A percentile compares a stretch with the other conserved stretches of the same genome.
Evolutionary conservation across 30 jellyfish, hydroid and myxozoan species (phyloP).

Genomic region (Aurelia coerulea): DNA sequence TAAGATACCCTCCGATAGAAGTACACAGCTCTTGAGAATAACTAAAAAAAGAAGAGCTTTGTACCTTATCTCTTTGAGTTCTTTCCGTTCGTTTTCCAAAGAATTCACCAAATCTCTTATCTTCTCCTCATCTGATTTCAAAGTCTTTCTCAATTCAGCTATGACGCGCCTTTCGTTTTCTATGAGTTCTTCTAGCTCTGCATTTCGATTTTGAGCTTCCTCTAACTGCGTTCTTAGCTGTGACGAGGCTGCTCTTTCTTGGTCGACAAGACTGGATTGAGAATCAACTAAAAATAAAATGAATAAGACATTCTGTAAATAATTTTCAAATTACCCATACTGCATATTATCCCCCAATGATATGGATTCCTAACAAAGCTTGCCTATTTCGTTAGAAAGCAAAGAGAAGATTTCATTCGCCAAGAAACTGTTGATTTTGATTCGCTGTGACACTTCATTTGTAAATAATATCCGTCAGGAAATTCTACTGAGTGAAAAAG

Average conservation of each 20-base stretch:
- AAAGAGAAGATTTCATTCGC: no score
- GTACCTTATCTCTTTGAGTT: constrained; percentile 25
- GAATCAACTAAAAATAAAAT: constrained; percentile 23
- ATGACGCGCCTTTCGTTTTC: constrained; percentile 49
- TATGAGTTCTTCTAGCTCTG: constrained; percentile 43
- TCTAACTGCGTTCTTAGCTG: constrained; percentile 58
- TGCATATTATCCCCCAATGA: no score
- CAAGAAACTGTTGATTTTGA: no score
- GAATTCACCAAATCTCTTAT: constrained; percentile 41
- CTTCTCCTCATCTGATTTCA: constrained; percentile 50
- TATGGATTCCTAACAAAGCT: no score
- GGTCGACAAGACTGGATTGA: constrained; percentile 30
- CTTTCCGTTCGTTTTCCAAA: constrained; percentile 58
- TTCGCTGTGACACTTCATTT: no score
- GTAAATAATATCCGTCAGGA: no score
- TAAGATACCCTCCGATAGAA: no score
- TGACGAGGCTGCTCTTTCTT: constrained; percentile 33
- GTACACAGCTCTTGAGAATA: no score
- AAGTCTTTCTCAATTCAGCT: constrained; percentile 16
- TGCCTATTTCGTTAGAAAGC: no score
- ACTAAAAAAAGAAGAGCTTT: background rate
- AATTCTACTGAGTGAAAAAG: no score
- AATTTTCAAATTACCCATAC: no score
- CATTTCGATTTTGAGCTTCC: constrained; percentile 14
- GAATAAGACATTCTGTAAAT: background rate